Base-by-base conservation (phyloP, 2,888 invertebrate species). In the Machimus atricapillus region DNA sequence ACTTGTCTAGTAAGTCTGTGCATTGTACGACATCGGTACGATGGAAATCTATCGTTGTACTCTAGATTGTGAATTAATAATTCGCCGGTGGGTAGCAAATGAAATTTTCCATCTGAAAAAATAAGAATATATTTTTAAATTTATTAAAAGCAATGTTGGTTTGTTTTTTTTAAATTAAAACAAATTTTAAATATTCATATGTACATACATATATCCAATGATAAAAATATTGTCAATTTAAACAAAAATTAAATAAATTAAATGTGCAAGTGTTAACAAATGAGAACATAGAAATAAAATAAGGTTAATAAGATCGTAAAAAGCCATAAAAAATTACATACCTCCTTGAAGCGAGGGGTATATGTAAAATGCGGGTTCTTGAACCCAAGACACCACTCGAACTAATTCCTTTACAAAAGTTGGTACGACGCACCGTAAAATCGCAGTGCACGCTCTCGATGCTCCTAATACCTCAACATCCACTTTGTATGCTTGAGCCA, bases 271-370 rank as follows among this genome's bases (percentile, higher is more conserved):
- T 37, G 34, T 5, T 1, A 77, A 7, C 6, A 77, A 19, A 5
- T 16, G 40, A 4, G 12, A 37, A 52, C 16, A 16, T 2, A 16
- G 4, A 46, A 37, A 37, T 37, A 14, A 46, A 46, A 46, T 46
- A 46, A 46, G 8, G 12, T 46, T 46, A 46, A 12, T 4, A 14
- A 46, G 12, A 4, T 14, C 5, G 34, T 34, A 34, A 52, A 14
- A 52, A n/a, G 0, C 14, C 46, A 12, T 40, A 40, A n/a, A 5
- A 9, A 66, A 66, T 9, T 19, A 93, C 94, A 93, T 93, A 96
- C 96, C 96, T 93, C 96, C 96, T 94, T 96, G 95, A 87, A 95
- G 92, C 88, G 96, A 95, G 89, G 96, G 96, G 91, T 96, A 96
- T 90, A 96, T 95, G 93, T 95, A 95, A 92, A 95, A 95, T 89